These are phyloP conservation scores for Hepsetus odoe DNA, from an alignment of 2,113 vertebrate genomes.

Conservation along the genomic window DNA sequence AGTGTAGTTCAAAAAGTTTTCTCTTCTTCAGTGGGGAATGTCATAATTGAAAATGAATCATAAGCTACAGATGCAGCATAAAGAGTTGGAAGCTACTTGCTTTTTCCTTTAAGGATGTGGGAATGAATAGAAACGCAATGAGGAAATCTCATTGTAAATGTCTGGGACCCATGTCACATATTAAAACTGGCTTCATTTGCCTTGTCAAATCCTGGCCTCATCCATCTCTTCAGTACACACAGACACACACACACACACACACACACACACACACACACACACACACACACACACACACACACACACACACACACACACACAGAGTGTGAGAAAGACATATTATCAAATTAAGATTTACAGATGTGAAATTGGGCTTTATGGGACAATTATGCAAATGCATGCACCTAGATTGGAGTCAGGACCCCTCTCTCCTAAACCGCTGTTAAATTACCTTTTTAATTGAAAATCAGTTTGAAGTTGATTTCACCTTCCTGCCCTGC, in stretches of 20 bases:
- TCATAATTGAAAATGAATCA: no score
- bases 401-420: conserved; percentile 61
- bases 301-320: conserved; percentile 5
- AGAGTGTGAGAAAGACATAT: conserved; percentile 47
- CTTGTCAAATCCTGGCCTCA: not conserved
- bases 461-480: conserved; percentile 64
- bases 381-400: conserved; percentile 68
- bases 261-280: conserved; percentile 4
- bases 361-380: conserved; percentile 64
- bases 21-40: no score
- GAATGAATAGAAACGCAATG: not conserved
- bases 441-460: conserved; percentile 67
- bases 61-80: no score
- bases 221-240: not conserved
- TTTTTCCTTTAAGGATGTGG: not conserved
- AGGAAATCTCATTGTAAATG: not conserved
- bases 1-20: no score
- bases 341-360: conserved; percentile 65
- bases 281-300: conserved; percentile 37
- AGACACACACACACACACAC: not conserved
- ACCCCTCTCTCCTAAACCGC: conserved; percentile 61
- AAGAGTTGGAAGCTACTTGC: no score
- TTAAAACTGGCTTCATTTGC: not conserved
- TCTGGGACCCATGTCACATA: not conserved
- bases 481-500: conserved; percentile 53